These are phyloP conservation scores for Acromyrmex charruanus DNA, from an alignment of 1,140 invertebrate species.

Conservation along the genomic window DNA sequence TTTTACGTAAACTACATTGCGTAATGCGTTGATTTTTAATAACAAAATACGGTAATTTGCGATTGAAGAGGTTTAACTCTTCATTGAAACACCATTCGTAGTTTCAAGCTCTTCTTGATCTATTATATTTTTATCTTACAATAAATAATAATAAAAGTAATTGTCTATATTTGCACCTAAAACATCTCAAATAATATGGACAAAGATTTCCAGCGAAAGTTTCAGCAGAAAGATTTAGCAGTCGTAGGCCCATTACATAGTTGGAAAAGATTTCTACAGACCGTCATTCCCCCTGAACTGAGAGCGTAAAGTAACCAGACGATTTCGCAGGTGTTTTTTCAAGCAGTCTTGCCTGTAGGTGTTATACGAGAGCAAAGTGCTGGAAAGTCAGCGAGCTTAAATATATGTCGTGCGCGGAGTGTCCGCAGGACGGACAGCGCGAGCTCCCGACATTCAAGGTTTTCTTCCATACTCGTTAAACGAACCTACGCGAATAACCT, in stretches of 20 bases:
- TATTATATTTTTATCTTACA: not conserved
- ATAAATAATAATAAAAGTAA: not conserved
- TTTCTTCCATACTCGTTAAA: conserved; percentile 60
- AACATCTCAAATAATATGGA: not conserved
- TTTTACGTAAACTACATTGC: not conserved
- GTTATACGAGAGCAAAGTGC: conserved; percentile 52
- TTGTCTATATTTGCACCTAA: not conserved
- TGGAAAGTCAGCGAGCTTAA: conserved; percentile 49
- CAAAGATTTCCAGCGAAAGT: not conserved
- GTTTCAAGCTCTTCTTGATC: not conserved
- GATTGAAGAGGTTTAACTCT: not conserved
- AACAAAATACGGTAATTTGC: not conserved
- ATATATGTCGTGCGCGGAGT: conserved; percentile 14
- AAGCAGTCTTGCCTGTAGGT: conserved; percentile 38
- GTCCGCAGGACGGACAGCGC: conserved; percentile 12
- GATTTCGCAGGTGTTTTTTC: conserved; percentile 50
- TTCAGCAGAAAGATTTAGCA: conserved; percentile 28
- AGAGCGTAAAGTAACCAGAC: conserved; percentile 47
- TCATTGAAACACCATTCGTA: not conserved
- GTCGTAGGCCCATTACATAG: conserved; percentile 13
- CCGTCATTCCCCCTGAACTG: conserved; percentile 8
- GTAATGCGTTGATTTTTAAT: not conserved
- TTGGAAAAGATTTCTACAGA: conserved; percentile 22
- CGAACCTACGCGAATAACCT: conserved; percentile 71
- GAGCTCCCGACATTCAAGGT: conserved; percentile 16